phyloP scores from a whole-genome alignment of 2,888 invertebrate species.

The Amphipyra berbera region DNA sequence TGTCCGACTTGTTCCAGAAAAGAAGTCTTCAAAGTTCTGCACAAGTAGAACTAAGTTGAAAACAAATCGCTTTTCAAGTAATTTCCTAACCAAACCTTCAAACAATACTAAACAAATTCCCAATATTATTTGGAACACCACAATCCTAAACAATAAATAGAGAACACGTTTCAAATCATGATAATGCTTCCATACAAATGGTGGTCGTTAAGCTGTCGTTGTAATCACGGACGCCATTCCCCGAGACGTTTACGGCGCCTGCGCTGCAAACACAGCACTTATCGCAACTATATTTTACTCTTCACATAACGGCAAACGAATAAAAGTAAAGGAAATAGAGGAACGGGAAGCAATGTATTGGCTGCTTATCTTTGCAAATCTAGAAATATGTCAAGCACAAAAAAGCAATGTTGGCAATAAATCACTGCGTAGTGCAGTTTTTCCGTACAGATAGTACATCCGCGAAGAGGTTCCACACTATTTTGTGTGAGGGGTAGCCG shows the following conservation, averaged over 20 bases:
- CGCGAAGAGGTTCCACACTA: too few species aligned
- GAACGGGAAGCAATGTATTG: slow-evolving; percentile 12
- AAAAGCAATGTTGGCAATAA: too few species aligned
- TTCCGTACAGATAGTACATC: too few species aligned
- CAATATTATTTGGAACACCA: slow-evolving; percentile 26
- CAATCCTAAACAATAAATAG: slow-evolving; percentile 34
- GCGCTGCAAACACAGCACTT: slow-evolving; percentile 17
- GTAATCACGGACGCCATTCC: slow-evolving; percentile 24
- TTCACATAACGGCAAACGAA: slow-evolving; percentile 10
- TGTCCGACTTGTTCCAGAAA: too few species aligned
- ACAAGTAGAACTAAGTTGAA: not conserved
- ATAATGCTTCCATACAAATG: slow-evolving; percentile 38
- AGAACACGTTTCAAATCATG: slow-evolving; percentile 24
- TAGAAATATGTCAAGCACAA: too few species aligned
- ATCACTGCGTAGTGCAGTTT: too few species aligned
- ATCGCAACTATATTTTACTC: slow-evolving; percentile 35
- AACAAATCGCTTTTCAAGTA: not conserved
- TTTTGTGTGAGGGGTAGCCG: too few species aligned
- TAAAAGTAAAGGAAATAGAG: slow-evolving; percentile 13
- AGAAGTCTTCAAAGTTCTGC: too few species aligned
- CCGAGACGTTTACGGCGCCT: slow-evolving; percentile 20
- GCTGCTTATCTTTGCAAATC: slow-evolving; percentile 6
- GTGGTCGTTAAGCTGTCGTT: slow-evolving; percentile 36
- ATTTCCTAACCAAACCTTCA: not conserved
- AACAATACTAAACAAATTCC: slow-evolving; percentile 30